Evolutionary conservation across 1,140 invertebrate genomes (phyloP), one percentile per base, ranked within the genome.

Genomic region (Euwallacea similis): DNA sequence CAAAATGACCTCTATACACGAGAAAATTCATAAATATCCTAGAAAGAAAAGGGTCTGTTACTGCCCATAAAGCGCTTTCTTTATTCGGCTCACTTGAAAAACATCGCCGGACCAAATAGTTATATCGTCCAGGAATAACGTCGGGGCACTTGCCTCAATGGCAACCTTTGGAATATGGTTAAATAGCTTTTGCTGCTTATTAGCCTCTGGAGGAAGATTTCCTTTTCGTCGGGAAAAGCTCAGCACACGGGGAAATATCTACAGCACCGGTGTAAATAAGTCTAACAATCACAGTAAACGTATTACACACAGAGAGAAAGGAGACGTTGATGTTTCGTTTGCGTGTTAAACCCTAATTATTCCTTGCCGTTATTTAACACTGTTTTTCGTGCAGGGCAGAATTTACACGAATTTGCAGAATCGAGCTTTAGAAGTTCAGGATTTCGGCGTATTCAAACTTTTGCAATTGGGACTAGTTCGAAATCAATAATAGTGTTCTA

Each of bases 31-130:
- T 33, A 33, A 33, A 33, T 33, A 33, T 50, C 46, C 13, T 50
- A 13, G 46, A 50, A 50, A 13, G 13, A 50, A 50, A 50, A 13
- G 46, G 13, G 46, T 13, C 46, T 13, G 46, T 50, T 50, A 67
- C 13, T 56, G n/a, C 46, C 54, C 66, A 59, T 67, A 67, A 67
- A 67, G 9, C 66, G 66, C 41, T 59, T 59, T 58, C 54, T 67
- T 60, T 67, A 67, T 67, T 67, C 56, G 21, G 54, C 56, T 60
- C 66, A 67, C 66, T 67, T 67, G 66, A 67, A 67, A 67, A 67
- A 67, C 66, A 67, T 67, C 58, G 66, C 66, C 11, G 66, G 43
- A 21, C 66, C 43, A 59, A 67, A 67, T 67, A 67, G 53, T 47
- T 44, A 44, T 67, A 67, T 58, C 63, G 63, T 21, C 10, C 50